Conservation (phyloP, 2,797 vertebrate species). For the Lateolabrax maculatus region DNA sequence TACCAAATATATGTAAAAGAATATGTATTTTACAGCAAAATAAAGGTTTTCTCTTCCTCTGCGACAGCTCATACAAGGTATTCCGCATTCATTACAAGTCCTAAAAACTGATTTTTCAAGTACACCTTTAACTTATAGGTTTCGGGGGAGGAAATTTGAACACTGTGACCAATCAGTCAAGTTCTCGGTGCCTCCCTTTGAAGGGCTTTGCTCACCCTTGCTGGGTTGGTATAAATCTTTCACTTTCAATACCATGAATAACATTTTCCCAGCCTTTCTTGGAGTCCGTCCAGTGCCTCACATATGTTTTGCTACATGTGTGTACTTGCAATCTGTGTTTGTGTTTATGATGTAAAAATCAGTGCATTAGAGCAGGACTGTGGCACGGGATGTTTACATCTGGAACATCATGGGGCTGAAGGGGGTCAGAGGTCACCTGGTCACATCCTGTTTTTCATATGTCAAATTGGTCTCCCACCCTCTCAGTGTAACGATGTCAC, state of each 20-base stretch:
- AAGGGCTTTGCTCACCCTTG: not conserved
- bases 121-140: too few relatives aligned
- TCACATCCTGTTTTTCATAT: slow-evolving; percentile 48
- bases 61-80: too few relatives aligned
- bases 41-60: too few relatives aligned
- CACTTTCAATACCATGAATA: not conserved
- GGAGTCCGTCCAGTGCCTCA: not conserved
- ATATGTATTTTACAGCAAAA: too few relatives aligned
- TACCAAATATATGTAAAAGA: too few relatives aligned
- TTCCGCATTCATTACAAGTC: too few relatives aligned
- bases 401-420: slow-evolving; percentile 15
- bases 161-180: slow-evolving; percentile 6
- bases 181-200: not conserved
- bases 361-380: not conserved
- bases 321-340: not conserved
- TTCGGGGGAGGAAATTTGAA: not conserved
- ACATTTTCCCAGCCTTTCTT: slow-evolving; percentile 22
- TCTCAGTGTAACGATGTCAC: not conserved
- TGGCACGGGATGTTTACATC: slow-evolving; percentile 52
- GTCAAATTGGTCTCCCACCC: slow-evolving; percentile 27
- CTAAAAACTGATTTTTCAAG: too few relatives aligned
- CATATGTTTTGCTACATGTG: not conserved
- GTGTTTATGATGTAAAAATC: not conserved
- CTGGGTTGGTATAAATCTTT: not conserved
- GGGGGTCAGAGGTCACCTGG: slow-evolving; percentile 25